Percentiles rank a stretch among this genome's conserved stretches.
Conservation (phyloP, 2,888 invertebrate species). For the Troglohyphantes excavatus region DNA sequence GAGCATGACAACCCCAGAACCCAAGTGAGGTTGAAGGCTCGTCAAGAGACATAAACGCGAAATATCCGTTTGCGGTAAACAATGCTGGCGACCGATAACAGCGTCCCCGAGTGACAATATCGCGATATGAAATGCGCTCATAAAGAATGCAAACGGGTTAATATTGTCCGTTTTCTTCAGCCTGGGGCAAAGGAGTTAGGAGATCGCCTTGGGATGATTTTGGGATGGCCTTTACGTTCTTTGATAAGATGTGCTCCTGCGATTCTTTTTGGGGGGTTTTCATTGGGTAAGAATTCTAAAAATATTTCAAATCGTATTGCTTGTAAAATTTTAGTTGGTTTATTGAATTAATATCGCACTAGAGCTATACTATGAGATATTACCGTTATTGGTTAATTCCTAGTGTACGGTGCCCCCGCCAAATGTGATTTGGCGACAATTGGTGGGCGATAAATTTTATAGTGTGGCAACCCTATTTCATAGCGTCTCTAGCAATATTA, state of each 20-base stretch:
- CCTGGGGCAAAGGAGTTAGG: neutral
- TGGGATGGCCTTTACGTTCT: neutral
- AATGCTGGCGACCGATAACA: constrained; percentile 3
- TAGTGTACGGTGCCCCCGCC: too few species aligned
- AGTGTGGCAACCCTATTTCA: too few species aligned
- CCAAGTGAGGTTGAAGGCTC: neutral
- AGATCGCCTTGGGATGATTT: neutral
- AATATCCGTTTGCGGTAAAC: constrained; percentile 29
- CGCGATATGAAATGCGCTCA: neutral
- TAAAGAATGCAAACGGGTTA: neutral
- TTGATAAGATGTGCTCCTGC: neutral
- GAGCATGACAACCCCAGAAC: too few species aligned
- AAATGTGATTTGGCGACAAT: too few species aligned
- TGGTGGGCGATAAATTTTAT: too few species aligned
- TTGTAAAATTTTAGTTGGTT: too few species aligned
- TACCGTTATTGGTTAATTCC: too few species aligned
- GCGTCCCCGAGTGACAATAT: neutral
- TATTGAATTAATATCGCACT: too few species aligned
- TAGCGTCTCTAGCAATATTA: too few species aligned
- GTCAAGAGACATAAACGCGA: constrained; percentile 14
- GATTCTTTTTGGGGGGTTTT: neutral
- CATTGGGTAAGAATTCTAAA: too few species aligned
- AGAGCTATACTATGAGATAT: too few species aligned
- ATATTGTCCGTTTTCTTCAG: neutral
- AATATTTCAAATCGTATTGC: too few species aligned